Conservation (phyloP, 1,140 invertebrate genomes). For the Lepidotrigona ventralis region DNA sequence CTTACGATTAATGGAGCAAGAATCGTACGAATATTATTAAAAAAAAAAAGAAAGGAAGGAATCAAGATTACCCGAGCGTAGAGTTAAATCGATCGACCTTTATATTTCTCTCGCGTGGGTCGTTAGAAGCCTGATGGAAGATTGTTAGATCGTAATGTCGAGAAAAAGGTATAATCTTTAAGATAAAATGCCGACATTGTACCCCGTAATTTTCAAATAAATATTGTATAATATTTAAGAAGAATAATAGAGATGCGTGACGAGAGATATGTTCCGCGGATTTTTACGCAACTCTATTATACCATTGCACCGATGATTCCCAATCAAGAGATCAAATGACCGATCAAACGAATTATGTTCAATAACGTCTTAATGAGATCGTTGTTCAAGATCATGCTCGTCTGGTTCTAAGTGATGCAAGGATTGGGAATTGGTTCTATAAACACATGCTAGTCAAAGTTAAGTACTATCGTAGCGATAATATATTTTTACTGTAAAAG, state of each 20-base stretch:
- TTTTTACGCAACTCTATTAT: constrained; percentile 11
- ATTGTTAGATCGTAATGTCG: constrained; percentile 48
- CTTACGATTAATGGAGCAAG: constrained; percentile 11
- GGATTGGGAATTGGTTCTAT: constrained; percentile 64
- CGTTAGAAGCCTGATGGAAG: constrained; percentile 7
- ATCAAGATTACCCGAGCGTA: neutral
- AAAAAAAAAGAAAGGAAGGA: too few species aligned
- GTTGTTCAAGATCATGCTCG: constrained; percentile 2
- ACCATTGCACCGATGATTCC: constrained; percentile 22
- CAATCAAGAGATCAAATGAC: neutral
- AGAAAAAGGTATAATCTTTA: constrained; percentile 39
- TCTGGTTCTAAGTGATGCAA: neutral
- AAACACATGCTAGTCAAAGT: constrained; percentile 72
- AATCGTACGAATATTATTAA: constrained; percentile 18
- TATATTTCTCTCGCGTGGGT: constrained; percentile 44
- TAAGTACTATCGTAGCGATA: constrained; percentile 70
- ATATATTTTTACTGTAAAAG: constrained; percentile 74
- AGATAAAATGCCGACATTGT: constrained; percentile 47
- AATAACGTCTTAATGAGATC: neutral
- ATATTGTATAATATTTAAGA: constrained; percentile 34
- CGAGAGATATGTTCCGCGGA: neutral
- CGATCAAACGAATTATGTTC: neutral
- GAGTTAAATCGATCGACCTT: constrained; percentile 36
- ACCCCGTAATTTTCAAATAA: constrained; percentile 38
- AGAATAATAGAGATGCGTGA: constrained; percentile 13